Conservation (phyloP, 2,888 invertebrate species). For the Belgica antarctica region DNA sequence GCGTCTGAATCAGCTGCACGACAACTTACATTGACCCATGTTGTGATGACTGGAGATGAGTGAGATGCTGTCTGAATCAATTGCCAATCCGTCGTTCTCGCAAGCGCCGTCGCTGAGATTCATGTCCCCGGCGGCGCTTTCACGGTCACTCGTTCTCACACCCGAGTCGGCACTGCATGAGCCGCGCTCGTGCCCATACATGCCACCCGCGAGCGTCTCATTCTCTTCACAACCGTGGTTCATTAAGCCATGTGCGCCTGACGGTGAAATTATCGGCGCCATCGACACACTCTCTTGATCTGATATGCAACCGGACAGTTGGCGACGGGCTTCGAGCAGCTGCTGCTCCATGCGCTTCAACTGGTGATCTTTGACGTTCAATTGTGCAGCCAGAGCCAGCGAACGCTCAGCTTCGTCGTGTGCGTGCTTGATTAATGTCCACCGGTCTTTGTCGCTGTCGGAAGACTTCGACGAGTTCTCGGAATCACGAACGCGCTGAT, state of each 20-base stretch:
- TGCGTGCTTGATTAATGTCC: slow-evolving; percentile 82
- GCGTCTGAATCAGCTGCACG: too few species aligned
- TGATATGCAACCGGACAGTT: slow-evolving; percentile 77
- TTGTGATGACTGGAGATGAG: slow-evolving; percentile 55
- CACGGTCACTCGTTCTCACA: slow-evolving; percentile 77
- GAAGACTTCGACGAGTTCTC: slow-evolving; percentile 62
- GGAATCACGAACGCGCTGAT: slow-evolving; percentile 81
- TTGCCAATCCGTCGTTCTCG: slow-evolving; percentile 56
- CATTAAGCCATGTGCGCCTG: slow-evolving; percentile 55
- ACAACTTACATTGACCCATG: slow-evolving; percentile 55
- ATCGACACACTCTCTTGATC: slow-evolving; percentile 81
- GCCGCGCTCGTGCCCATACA: slow-evolving; percentile 61
- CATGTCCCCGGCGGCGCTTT: slow-evolving; percentile 73
- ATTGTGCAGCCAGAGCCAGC: slow-evolving; percentile 79
- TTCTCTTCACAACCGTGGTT: slow-evolving; percentile 49
- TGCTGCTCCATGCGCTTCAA: slow-evolving; percentile 82
- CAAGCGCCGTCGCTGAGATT: slow-evolving; percentile 70
- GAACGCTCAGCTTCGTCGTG: slow-evolving; percentile 87
- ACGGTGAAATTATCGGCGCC: slow-evolving; percentile 63
- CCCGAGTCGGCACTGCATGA: slow-evolving; percentile 86
- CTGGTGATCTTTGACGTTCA: slow-evolving; percentile 82
- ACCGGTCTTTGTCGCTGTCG: slow-evolving; percentile 83
- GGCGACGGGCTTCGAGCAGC: slow-evolving; percentile 74
- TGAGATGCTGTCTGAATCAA: slow-evolving; percentile 56
- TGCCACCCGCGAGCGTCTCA: slow-evolving; percentile 57